A percentile compares a stretch with the other conserved stretches of the same genome.
Evolutionary conservation across 2,888 invertebrate genomes (phyloP).

Genomic region (Gandaritis pyraliata): DNA sequence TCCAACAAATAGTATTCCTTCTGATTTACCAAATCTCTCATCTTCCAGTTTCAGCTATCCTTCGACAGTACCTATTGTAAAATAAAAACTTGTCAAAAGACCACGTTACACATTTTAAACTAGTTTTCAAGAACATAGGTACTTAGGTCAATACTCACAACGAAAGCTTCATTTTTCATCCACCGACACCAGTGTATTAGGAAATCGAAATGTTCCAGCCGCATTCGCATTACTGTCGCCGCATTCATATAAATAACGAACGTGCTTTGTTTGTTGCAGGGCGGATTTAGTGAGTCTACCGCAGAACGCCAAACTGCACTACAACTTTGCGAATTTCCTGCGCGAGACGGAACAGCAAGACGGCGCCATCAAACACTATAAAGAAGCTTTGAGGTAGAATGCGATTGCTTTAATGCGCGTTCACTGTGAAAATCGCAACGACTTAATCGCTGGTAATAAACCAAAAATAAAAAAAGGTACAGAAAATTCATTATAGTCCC

Average conservation of each 20-base stretch:
- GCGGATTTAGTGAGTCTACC: conserved; percentile 92
- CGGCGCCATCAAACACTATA: conserved; percentile 91
- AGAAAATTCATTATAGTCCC: no score
- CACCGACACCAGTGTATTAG: neutral
- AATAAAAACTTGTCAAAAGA: no score
- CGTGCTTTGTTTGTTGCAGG: conserved; percentile 85
- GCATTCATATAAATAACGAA: conserved; percentile 66
- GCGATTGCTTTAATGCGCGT: conserved; percentile 45
- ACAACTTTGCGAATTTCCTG: conserved; percentile 94
- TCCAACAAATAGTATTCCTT: no score
- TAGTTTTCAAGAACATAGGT: no score
- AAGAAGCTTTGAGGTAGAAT: conserved; percentile 90
- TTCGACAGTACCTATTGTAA: no score
- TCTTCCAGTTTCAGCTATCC: no score
- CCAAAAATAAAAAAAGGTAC: no score
- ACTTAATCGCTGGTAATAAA: no score
- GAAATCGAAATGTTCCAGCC: conserved; percentile 9
- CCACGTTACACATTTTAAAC: no score
- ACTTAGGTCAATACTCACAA: no score
- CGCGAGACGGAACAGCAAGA: conserved; percentile 90
- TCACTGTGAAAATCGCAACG: neutral
- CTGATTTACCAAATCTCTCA: no score
- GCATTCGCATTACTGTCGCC: conserved; percentile 50
- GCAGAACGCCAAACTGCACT: conserved; percentile 96
- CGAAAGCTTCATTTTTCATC: neutral